Evolutionary conservation across 2,888 invertebrate genomes (phyloP).

Genomic region (Parelbella ahira): DNA sequence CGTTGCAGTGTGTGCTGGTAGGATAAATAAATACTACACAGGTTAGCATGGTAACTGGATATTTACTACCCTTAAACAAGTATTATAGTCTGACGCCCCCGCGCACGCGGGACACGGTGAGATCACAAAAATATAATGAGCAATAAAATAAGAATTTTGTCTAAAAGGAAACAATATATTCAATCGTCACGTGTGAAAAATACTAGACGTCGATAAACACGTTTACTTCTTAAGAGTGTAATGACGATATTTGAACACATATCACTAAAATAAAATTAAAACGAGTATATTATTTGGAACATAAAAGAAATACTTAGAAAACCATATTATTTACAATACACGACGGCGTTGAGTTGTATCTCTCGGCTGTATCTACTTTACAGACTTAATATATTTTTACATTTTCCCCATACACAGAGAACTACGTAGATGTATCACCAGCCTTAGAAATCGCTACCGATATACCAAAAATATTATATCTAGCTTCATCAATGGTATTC

Average conservation of each 20-base stretch:
- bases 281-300: slow-evolving; percentile 30
- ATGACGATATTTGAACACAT: too few species aligned
- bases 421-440: slow-evolving; percentile 69
- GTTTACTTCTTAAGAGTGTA: too few species aligned
- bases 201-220: too few species aligned
- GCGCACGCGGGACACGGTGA: slow-evolving; percentile 4
- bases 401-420: slow-evolving; percentile 42
- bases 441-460: slow-evolving; percentile 59
- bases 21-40: not conserved
- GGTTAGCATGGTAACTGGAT: slow-evolving; percentile 8
- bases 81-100: slow-evolving; percentile 1
- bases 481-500: slow-evolving; percentile 33
- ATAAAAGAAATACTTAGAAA: slow-evolving; percentile 34
- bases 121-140: slow-evolving; percentile 19
- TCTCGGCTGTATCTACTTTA: slow-evolving; percentile 55
- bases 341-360: slow-evolving; percentile 61
- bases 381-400: slow-evolving; percentile 52
- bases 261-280: too few species aligned
- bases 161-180: too few species aligned
- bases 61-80: slow-evolving; percentile 4
- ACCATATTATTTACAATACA: slow-evolving; percentile 39
- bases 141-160: too few species aligned
- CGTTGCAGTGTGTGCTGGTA: slow-evolving; percentile 6
- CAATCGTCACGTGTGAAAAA: too few species aligned
- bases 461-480: slow-evolving; percentile 40